Evolutionary conservation across 2,113 vertebrate genomes (phyloP).

Genomic region (Malaclemys terrapin): DNA sequence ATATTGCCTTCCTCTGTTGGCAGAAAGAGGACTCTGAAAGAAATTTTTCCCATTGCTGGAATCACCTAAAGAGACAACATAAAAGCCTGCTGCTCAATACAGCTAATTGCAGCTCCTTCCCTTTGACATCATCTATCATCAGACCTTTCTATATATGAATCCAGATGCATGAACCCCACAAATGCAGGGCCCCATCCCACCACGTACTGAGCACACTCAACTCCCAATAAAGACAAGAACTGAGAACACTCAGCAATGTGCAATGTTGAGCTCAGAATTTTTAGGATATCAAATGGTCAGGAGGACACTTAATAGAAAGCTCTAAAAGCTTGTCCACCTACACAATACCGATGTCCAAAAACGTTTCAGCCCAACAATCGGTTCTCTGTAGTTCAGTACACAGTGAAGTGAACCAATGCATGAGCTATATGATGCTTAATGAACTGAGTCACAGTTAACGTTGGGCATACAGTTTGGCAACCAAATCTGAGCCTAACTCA

Average conservation of each 20-base stretch:
- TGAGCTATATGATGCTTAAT: not conserved
- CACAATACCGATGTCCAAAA: rapidly evolving
- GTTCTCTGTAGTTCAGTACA: rapidly evolving
- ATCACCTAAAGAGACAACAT: constrained; percentile 86
- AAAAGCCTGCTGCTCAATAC: constrained; percentile 8
- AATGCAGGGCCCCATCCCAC: not conserved
- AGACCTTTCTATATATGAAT: not conserved
- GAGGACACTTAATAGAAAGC: not conserved
- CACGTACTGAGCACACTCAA: not conserved
- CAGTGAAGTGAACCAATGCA: not conserved
- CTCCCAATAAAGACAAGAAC: not conserved
- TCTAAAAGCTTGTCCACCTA: not conserved
- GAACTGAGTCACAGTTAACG: not conserved
- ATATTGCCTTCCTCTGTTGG: constrained; percentile 93
- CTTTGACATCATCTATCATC: rapidly evolving
- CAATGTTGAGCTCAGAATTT: not conserved
- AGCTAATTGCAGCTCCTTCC: not conserved
- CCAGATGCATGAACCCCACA: rapidly evolving
- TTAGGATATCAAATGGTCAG: not conserved
- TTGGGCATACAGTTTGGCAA: not conserved
- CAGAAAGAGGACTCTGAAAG: constrained; percentile 96
- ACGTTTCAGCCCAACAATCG: not conserved
- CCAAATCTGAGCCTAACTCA: not conserved
- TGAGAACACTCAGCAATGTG: not conserved
- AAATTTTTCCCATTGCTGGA: constrained; percentile 92